phyloP scores from a whole-genome alignment of 1,140 invertebrate species.

The Lepidurus packardi region DNA sequence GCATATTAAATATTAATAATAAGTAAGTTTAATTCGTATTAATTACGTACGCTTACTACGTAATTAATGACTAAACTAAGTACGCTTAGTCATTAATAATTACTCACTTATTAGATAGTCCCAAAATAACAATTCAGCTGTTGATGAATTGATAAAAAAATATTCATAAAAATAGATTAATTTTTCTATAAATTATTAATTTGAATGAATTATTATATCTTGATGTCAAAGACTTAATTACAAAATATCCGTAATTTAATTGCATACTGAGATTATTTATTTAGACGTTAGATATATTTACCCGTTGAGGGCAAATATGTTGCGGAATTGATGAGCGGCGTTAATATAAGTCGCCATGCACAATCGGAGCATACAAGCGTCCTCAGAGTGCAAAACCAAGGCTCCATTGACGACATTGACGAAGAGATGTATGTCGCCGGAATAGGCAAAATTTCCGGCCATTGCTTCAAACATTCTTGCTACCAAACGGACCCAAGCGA shows the following conservation, averaged over 20 bases:
- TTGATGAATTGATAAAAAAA: background rate
- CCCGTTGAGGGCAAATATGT: constrained; percentile 97
- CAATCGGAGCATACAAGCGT: constrained; percentile 88
- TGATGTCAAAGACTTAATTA: background rate
- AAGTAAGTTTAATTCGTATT: no score
- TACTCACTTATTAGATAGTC: background rate
- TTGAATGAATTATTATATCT: no score
- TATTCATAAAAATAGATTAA: background rate
- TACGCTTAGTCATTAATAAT: no score
- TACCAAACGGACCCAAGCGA: constrained; percentile 95
- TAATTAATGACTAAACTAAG: no score
- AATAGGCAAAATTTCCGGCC: constrained; percentile 96
- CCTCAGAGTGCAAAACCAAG: constrained; percentile 93
- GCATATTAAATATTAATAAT: background rate
- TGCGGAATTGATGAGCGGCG: constrained; percentile 96
- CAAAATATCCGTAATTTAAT: background rate
- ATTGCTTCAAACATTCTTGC: constrained; percentile 97
- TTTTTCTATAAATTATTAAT: no score
- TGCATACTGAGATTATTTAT: background rate
- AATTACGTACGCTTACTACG: no score
- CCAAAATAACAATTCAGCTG: background rate
- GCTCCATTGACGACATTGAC: constrained; percentile 96
- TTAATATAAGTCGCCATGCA: constrained; percentile 97
- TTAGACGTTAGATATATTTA: constrained; percentile 45
- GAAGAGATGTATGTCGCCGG: constrained; percentile 94